Percentiles rank a stretch among this genome's conserved stretches.
Conservation (phyloP, 2,888 invertebrate genomes). For the Agrochola litura region DNA sequence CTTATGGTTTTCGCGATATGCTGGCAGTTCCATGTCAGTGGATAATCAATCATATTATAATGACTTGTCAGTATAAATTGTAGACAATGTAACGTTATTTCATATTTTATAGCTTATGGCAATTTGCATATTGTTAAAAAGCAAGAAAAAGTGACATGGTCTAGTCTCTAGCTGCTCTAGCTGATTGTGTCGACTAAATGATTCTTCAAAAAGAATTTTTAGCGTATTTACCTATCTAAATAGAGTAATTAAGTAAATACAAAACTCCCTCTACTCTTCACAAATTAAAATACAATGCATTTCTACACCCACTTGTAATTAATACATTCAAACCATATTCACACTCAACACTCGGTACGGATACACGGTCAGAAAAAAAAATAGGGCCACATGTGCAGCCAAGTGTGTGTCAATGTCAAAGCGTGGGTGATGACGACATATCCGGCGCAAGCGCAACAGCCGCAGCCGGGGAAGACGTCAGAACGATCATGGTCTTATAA, state of each 20-base stretch:
- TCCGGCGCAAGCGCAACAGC: slow-evolving; percentile 52
- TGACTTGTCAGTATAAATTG: neutral
- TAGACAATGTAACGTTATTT: neutral
- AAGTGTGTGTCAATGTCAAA: slow-evolving; percentile 69
- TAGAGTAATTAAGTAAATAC: neutral
- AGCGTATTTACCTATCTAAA: slow-evolving; percentile 6
- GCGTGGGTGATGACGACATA: slow-evolving; percentile 57
- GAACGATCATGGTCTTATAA: slow-evolving; percentile 22
- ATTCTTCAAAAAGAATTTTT: neutral
- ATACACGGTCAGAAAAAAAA: slow-evolving; percentile 53
- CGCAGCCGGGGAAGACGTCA: slow-evolving; percentile 51
- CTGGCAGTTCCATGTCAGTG: neutral
- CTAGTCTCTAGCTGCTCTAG: neutral
- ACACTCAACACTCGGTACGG: slow-evolving; percentile 33
- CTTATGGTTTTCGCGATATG: slow-evolving; percentile 24
- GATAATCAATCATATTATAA: neutral
- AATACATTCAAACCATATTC: slow-evolving; percentile 15
- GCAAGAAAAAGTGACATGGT: neutral
- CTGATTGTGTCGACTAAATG: neutral
- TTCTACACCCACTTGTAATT: slow-evolving; percentile 24
- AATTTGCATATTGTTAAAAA: neutral
- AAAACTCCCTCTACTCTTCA: slow-evolving; percentile 6
- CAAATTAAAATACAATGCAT: slow-evolving; percentile 31
- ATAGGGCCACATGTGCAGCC: slow-evolving; percentile 55
- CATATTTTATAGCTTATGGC: neutral